Percentiles rank a stretch among this genome's conserved stretches.
Conservation (phyloP, 2,888 invertebrate species). For the Pheosia gnoma region DNA sequence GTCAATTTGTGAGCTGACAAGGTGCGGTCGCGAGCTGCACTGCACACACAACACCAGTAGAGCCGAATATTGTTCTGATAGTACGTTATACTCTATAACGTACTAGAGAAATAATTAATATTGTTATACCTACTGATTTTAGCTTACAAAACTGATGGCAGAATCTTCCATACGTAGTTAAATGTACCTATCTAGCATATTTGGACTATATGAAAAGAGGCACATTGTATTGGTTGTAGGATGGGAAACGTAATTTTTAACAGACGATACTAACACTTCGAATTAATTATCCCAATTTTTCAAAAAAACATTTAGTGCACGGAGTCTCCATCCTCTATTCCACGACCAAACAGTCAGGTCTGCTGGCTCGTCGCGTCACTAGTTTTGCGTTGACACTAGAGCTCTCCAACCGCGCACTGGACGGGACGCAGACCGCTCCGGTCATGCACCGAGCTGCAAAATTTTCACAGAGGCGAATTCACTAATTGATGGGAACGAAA, state of each 20-base stretch:
- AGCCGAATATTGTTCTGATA: constrained; percentile 20
- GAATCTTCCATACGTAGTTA: too few species aligned
- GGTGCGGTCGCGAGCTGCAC: constrained; percentile 68
- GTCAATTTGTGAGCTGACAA: constrained; percentile 78
- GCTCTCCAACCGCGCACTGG: constrained; percentile 27
- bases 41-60: constrained; percentile 25
- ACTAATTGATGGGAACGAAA: constrained; percentile 3
- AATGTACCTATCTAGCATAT: too few species aligned
- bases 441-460: constrained; percentile 4
- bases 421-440: constrained; percentile 9
- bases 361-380: constrained; percentile 35
- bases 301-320: not conserved
- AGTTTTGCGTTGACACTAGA: constrained; percentile 50
- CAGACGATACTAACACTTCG: too few species aligned
- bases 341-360: constrained; percentile 48
- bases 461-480: not conserved
- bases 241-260: too few species aligned
- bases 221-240: too few species aligned
- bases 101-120: not conserved
- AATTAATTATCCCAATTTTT: too few species aligned
- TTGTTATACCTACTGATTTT: too few species aligned
- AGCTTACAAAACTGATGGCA: too few species aligned
- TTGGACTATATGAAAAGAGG: too few species aligned
- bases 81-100: not conserved
- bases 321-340: constrained; percentile 38